Conservation (phyloP, 1,140 invertebrate species). For the Drosophila sulfurigaster region DNA sequence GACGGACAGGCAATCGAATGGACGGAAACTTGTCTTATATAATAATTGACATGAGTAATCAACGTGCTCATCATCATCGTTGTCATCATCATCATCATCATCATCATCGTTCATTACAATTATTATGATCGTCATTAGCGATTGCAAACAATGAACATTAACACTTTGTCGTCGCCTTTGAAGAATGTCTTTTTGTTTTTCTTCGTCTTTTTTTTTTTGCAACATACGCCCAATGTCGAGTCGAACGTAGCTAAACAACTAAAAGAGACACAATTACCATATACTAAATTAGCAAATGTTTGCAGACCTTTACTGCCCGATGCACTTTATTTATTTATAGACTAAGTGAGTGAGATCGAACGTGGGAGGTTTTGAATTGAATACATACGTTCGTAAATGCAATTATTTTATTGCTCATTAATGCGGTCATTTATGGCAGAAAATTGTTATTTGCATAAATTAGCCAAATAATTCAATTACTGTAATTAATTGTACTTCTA, state of each 20-base stretch:
- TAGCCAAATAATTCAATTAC: too few species aligned
- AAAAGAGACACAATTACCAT: not conserved
- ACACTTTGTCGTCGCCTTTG: conserved; percentile 46
- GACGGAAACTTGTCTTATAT: conserved; percentile 62
- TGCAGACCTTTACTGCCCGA: not conserved
- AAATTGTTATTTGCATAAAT: too few species aligned
- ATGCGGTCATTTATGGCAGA: too few species aligned
- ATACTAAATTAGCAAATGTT: conserved; percentile 2
- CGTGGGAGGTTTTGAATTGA: too few species aligned
- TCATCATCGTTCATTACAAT: conserved; percentile 11
- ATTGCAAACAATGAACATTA: conserved; percentile 60
- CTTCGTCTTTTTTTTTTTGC: not conserved
- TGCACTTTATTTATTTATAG: not conserved
- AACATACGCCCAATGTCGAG: conserved; percentile 2
- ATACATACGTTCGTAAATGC: too few species aligned
- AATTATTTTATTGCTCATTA: too few species aligned
- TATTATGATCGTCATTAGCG: conserved; percentile 10
- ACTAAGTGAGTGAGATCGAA: too few species aligned
- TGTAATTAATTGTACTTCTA: too few species aligned
- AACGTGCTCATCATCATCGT: conserved; percentile 39
- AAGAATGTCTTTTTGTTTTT: not conserved
- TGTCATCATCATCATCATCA: conserved; percentile 9
- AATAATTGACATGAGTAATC: conserved; percentile 77
- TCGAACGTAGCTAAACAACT: not conserved
- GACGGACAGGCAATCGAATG: conserved; percentile 24